Base-by-base conservation (phyloP, 2,797 vertebrate species). In the Eupleurogrammus muticus region DNA sequence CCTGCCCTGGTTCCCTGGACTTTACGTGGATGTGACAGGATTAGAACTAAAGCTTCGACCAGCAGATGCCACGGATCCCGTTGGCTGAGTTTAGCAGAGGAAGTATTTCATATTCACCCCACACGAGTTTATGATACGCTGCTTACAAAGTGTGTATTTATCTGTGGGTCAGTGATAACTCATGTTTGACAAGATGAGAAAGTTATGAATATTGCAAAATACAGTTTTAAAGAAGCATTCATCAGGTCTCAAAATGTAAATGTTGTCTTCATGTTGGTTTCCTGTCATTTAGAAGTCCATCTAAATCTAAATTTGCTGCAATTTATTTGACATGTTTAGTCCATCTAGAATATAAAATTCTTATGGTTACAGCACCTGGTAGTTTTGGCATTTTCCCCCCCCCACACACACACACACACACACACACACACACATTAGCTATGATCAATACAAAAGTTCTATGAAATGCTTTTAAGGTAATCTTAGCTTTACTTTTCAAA, bases 1-100 rank as follows among this genome's bases (percentile, higher is more conserved):
- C 51, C 55, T 32, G 28, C 17, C 16, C 51, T 11, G 16, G 57
- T 72, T 78, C 59, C 66, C 65, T 20, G 12, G 40, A 21, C 59
- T 81, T 85, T 79, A 79, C 61, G 66, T 60, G 50, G 65, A 73
- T 71, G 83, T 84, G 83, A 92, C 81, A 34, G 84, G 91, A 94
- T 94, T 93, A 93, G 56, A 65, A 69, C 65, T 92, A 89, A 93
- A 93, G 81, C 78, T 61, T 65, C 74, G 52, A 66, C 40, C 52
- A 61, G 35, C 90, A 90, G 91, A 89, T 90, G 87, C 71, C 70
- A 55, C 6, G 9, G 65, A 87, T 89, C 68, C 61, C 77, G 84
- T 71, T 52, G 77, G 80, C 80, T 89, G 64, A 85, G 74, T 80
- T 91, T 73, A 82, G 70, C 68, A 72, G 73, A 52, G 75, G 88